Conservation (phyloP, 2,888 invertebrate genomes). For the Hydrotaea cyrtoneurina region DNA sequence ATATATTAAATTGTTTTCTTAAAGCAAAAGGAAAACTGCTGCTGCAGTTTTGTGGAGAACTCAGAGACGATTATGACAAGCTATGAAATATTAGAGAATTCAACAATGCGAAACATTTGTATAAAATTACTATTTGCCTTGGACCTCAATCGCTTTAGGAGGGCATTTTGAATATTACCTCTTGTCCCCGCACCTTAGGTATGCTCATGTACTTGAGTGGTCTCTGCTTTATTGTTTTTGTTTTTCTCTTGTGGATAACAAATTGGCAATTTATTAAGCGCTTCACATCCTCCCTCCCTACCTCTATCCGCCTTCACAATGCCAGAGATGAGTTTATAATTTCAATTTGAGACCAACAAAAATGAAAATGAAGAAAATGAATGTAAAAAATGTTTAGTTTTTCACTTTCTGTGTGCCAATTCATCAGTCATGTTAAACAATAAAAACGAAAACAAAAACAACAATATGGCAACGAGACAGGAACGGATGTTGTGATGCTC, state of each 20-base stretch:
- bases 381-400: neutral
- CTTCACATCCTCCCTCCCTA: neutral
- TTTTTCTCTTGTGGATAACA: neutral
- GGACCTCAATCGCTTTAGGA: too few species aligned
- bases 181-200: too few species aligned
- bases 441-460: conserved; percentile 2
- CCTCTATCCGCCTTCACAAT: neutral
- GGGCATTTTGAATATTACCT: too few species aligned
- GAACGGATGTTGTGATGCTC: conserved; percentile 23
- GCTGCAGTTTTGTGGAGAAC: too few species aligned
- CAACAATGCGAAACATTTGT: too few species aligned
- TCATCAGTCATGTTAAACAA: conserved; percentile 38
- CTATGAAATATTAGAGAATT: too few species aligned
- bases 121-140: too few species aligned
- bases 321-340: neutral
- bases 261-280: neutral
- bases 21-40: too few species aligned
- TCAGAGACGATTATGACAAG: too few species aligned
- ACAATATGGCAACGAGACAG: too few species aligned
- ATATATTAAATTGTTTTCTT: too few species aligned
- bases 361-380: neutral
- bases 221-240: neutral
- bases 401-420: conserved; percentile 3
- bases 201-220: too few species aligned
- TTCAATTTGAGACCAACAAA: neutral